Conservation (phyloP, 2,797 vertebrate species). For the Sebastes umbrosus region DNA sequence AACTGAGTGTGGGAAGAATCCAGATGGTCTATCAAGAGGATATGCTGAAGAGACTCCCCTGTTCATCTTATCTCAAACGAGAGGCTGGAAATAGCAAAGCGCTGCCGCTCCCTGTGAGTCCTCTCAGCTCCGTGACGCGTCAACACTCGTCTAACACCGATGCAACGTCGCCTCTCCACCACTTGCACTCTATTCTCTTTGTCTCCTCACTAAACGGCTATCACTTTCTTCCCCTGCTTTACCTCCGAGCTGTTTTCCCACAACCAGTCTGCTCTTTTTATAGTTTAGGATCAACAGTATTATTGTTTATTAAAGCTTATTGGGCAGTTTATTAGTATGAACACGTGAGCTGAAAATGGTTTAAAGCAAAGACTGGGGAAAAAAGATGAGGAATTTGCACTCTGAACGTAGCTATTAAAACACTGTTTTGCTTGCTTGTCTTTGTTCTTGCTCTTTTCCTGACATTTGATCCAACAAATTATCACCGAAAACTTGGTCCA, state of each 20-base stretch:
- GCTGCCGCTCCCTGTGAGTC: slow-evolving; percentile 31
- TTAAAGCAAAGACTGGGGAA: neutral
- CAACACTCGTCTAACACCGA: slow-evolving; percentile 58
- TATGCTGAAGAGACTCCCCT: slow-evolving; percentile 58
- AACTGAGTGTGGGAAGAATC: slow-evolving; percentile 50
- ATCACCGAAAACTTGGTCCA: neutral
- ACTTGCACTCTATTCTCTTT: slow-evolving; percentile 27
- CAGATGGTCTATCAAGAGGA: slow-evolving; percentile 59
- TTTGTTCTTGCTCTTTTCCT: neutral
- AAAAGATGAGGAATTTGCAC: neutral
- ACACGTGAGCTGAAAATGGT: neutral
- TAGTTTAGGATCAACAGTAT: neutral
- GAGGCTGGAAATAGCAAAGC: slow-evolving; percentile 75
- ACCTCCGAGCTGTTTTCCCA: neutral
- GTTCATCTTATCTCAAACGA: slow-evolving; percentile 76
- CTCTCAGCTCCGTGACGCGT: slow-evolving; percentile 51
- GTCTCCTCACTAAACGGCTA: neutral
- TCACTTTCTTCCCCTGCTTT: neutral
- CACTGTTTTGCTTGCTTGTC: neutral
- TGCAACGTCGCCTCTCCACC: neutral
- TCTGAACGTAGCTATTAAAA: neutral
- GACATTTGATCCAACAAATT: slow-evolving; percentile 19
- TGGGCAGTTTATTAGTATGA: neutral
- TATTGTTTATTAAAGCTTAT: fast-evolving
- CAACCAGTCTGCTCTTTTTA: neutral